These are phyloP conservation scores for Ochlodes sylvanus DNA, from an alignment of 2,888 invertebrate species.

Conservation along the genomic window DNA sequence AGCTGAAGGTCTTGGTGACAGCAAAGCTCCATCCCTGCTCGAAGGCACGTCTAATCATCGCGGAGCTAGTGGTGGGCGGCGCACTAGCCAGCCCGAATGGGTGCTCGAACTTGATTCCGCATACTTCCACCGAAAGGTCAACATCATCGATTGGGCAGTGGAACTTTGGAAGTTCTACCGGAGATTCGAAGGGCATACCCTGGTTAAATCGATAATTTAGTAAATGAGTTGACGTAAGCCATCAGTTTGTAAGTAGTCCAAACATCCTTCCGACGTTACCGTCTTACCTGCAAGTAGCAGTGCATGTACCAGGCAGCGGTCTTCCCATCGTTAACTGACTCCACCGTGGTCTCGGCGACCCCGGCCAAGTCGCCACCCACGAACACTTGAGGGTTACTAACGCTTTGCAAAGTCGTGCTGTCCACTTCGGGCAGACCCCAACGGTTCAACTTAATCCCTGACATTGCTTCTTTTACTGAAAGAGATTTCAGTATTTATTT, in stretches of 20 bases:
- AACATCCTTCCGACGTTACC: too few relatives aligned
- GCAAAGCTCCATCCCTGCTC: conserved; percentile 98
- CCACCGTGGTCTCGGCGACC: conserved; percentile 98
- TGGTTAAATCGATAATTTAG: conserved; percentile 51
- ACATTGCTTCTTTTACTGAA: conserved; percentile 89
- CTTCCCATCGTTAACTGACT: conserved; percentile 99
- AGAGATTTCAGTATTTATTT: conserved; percentile 12
- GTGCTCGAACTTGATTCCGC: conserved; percentile 97
- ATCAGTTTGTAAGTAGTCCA: too few relatives aligned
- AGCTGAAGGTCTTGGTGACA: conserved; percentile 98
- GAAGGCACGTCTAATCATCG: conserved; percentile 98
- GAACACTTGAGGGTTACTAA: conserved; percentile 91
- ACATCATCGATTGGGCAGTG: conserved; percentile 96
- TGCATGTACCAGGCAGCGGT: conserved; percentile 98
- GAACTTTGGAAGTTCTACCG: conserved; percentile 94
- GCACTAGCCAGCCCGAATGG: conserved; percentile 99
- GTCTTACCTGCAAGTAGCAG: conserved; percentile 91
- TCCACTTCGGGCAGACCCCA: conserved; percentile 94
- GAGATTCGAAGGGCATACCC: conserved; percentile 86
- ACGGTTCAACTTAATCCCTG: conserved; percentile 90
- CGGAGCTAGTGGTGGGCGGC: conserved; percentile 96
- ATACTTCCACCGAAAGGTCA: conserved; percentile 96
- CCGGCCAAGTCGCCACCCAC: conserved; percentile 98
- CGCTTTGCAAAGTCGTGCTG: conserved; percentile 89
- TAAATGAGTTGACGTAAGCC: too few relatives aligned